Evolutionary conservation across 2,113 vertebrate species (phyloP).

Genomic region (Benitochromis conjunctus): DNA sequence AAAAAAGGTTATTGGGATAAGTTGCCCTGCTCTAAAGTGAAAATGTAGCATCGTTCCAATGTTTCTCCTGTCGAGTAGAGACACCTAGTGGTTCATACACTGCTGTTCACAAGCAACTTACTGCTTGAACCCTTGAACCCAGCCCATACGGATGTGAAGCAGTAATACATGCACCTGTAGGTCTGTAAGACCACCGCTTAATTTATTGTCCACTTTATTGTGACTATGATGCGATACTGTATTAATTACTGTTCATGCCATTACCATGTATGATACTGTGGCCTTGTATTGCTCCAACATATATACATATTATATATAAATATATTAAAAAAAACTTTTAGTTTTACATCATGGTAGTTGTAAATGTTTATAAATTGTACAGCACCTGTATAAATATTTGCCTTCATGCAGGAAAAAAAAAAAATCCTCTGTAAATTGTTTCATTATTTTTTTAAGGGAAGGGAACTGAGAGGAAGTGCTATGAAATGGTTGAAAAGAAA

Average conservation of each 20-base stretch:
- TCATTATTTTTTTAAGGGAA: conserved; percentile 99
- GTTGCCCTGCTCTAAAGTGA: not conserved
- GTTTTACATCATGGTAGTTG: conserved; percentile 83
- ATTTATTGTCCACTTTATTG: conserved; percentile 44
- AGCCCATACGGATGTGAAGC: conserved; percentile 3
- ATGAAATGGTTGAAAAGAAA: conserved; percentile 63
- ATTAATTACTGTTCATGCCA: conserved; percentile 33
- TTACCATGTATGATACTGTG: conserved; percentile 73
- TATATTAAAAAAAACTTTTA: conserved; percentile 37
- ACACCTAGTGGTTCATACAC: conserved; percentile 46
- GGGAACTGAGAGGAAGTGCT: conserved; percentile 78
- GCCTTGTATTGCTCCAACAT: conserved; percentile 86
- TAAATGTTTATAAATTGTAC: conserved; percentile 99
- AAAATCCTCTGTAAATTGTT: conserved; percentile 92
- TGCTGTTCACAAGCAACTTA: not conserved
- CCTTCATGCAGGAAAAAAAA: conserved; percentile 77
- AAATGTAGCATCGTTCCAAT: not conserved
- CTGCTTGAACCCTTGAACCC: not conserved
- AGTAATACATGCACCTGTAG: not conserved
- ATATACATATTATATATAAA: not conserved
- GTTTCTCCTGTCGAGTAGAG: conserved; percentile 43
- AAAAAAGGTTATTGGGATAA: not conserved
- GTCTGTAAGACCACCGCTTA: conserved; percentile 28
- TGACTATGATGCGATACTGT: conserved; percentile 41
- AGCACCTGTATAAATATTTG: conserved; percentile 95